Evolutionary conservation across 2,888 invertebrate species (phyloP), one percentile per base, ranked within the genome.

Genomic region (Exephanes ischioxanthus): DNA sequence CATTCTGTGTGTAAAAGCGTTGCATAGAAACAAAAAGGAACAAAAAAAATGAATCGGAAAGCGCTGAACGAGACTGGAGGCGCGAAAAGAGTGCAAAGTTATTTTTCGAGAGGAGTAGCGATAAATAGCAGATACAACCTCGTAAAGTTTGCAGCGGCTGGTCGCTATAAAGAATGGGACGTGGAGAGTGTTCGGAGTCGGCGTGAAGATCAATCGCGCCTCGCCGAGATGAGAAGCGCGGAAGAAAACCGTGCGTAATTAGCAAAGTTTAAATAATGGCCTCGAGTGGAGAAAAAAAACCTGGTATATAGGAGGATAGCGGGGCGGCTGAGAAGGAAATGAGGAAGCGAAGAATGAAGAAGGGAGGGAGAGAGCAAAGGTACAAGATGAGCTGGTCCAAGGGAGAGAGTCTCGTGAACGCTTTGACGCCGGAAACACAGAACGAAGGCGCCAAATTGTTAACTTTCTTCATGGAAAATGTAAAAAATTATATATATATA

Each of bases 341-440:
- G 30, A 22, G 41, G 30, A 26, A 55, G 51, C 7, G 80, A 30
- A 30, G 55, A 78, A 66, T 58, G 75, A 77, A 19, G 55, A 53
- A 63, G 41, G 75, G 80, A 63, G 75, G 73, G 78, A 71, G 75
- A 71, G 75, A 19, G 37, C 41, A 68, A 79, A 66, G 53, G 53
- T 76, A 66, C 84, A 80, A 76, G 75, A 88, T 82, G 79, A 80
- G 79, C 75, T 58, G 53, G 77, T 53, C 48, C 26, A 55, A 45
- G 30, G 11, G 30, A 48, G 33, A 68, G 37, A 78, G 51, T 72
- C 33, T 58, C 53, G 30, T 33, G 51, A 73, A 58, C 37, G 70
- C 79, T 84, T 80, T 84, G 80, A 84, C 70, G 66, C 80, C 53
- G 26, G 80, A 73, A 76, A 71, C 61, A 55, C 63, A 63, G 72